phyloP scores from a whole-genome alignment of 2,888 invertebrate species.

The Crematogaster levior region DNA sequence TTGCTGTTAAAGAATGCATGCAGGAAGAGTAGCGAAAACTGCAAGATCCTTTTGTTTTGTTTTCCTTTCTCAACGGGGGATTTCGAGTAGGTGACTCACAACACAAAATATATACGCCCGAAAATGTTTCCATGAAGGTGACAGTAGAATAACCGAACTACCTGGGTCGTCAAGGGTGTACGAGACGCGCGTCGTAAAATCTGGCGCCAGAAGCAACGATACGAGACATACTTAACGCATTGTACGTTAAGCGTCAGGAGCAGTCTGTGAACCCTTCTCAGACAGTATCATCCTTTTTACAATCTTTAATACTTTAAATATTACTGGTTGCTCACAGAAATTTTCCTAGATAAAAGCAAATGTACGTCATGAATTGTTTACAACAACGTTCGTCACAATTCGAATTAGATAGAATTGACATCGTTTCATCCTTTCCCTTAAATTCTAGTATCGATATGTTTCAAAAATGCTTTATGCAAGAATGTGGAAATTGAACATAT shows the following conservation, averaged over 20 bases:
- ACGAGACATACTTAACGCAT: constrained; percentile 62
- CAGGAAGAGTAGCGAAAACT: background rate
- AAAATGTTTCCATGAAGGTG: background rate
- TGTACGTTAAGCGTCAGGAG: constrained; percentile 35
- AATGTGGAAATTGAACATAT: background rate
- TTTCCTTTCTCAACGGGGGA: background rate
- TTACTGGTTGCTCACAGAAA: background rate
- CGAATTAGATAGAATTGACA: too few species aligned
- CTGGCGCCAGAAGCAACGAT: constrained; percentile 73
- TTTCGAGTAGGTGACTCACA: constrained; percentile 2
- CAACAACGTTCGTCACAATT: too few species aligned
- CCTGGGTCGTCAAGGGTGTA: constrained; percentile 61
- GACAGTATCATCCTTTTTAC: background rate
- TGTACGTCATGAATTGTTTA: background rate
- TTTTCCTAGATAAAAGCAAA: background rate
- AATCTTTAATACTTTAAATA: constrained; percentile 16
- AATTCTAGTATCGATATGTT: background rate
- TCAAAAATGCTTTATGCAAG: too few species aligned
- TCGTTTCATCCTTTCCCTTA: background rate
- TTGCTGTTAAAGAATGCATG: background rate
- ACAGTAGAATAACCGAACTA: constrained; percentile 56
- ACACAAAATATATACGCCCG: background rate
- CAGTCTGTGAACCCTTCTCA: constrained; percentile 41
- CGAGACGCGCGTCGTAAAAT: constrained; percentile 71
- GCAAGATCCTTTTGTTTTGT: background rate